phyloP scores from a whole-genome alignment of 2,797 vertebrate species.

The Balearica regulorum region DNA sequence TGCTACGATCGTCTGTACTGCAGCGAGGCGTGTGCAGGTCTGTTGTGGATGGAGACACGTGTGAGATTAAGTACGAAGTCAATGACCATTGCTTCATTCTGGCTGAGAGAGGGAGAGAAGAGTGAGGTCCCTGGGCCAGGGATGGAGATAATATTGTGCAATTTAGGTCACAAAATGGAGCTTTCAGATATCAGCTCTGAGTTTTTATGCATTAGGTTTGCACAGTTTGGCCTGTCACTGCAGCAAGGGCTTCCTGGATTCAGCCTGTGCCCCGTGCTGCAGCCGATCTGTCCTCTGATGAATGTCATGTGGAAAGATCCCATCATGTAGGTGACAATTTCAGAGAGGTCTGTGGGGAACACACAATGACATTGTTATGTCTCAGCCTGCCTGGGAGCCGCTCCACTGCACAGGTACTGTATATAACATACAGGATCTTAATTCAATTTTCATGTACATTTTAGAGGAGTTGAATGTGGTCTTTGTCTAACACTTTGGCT shows the following conservation, averaged over 20 bases:
- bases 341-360: neutral
- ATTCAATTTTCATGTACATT: constrained; percentile 41
- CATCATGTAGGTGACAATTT: neutral
- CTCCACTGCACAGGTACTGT: constrained; percentile 34
- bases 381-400: neutral
- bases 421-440: neutral
- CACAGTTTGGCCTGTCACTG: neutral
- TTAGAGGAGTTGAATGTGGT: constrained; percentile 48
- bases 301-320: neutral
- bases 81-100: neutral
- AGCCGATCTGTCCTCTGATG: neutral
- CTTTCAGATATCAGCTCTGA: neutral
- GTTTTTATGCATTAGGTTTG: neutral
- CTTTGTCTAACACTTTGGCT: constrained; percentile 66
- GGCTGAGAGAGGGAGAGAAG: neutral
- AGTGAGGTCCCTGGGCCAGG: neutral
- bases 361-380: constrained; percentile 4
- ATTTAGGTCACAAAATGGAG: neutral
- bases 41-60: fast-evolving
- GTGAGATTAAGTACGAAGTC: neutral
- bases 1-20: neutral
- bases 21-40: neutral
- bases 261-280: neutral
- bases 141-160: neutral
- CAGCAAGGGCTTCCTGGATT: neutral